phyloP scores from a whole-genome alignment of 2,113 vertebrate genomes.

The Platycercus adscitus region DNA sequence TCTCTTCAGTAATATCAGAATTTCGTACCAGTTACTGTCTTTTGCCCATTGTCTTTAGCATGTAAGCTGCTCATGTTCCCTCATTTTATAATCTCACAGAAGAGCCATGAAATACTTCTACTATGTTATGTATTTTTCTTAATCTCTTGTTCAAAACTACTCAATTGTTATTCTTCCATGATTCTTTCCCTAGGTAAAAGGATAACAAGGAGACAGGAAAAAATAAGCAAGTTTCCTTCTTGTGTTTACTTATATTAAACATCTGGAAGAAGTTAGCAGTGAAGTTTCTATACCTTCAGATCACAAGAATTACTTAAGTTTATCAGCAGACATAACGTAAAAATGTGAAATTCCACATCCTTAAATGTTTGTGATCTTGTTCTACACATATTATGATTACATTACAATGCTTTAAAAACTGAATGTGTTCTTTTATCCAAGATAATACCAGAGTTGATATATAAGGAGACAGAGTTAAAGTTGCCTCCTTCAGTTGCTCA shows the following conservation, averaged over 20 bases:
- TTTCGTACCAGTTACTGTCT: neutral
- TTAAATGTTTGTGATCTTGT: neutral
- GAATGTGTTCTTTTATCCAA: neutral
- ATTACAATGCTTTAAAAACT: neutral
- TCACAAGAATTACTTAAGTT: neutral
- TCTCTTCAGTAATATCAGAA: neutral
- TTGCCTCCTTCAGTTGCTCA: neutral
- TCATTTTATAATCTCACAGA: neutral
- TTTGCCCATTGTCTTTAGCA: neutral
- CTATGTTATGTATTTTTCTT: neutral
- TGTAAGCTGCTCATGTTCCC: neutral
- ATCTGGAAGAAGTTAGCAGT: neutral
- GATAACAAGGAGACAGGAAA: neutral
- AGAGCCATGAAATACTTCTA: neutral
- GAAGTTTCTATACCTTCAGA: neutral
- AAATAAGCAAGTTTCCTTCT: neutral
- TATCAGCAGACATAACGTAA: neutral
- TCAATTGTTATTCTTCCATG: neutral
- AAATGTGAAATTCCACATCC: neutral
- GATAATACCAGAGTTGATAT: neutral
- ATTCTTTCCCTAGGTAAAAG: neutral
- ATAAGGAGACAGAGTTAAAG: neutral
- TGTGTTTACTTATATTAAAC: neutral
- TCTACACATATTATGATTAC: neutral
- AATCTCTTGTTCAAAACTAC: neutral